Percentiles rank a stretch among this genome's conserved stretches.
Conservation (phyloP, 2,797 vertebrate genomes). For the Alca torda region DNA sequence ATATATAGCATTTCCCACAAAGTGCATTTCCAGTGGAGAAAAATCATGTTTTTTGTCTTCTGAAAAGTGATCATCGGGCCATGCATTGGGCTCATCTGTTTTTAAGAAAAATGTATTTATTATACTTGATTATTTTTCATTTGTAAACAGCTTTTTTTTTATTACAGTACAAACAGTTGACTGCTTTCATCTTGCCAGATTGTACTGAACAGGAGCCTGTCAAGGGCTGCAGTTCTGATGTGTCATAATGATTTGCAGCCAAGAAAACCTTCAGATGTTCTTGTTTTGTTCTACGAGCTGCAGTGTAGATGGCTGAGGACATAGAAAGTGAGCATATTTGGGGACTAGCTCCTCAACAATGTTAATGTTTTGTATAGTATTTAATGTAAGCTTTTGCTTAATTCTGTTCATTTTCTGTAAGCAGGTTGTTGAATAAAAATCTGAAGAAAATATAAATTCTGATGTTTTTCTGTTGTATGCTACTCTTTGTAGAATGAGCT, state of each 20-base stretch:
- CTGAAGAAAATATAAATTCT: not conserved
- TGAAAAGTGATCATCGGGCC: not conserved
- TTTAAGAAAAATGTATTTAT: not conserved
- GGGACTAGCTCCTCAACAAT: not conserved
- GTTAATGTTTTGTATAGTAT: slow-evolving; percentile 26
- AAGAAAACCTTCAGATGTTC: not conserved
- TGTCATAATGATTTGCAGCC: slow-evolving; percentile 3
- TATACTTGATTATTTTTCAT: not conserved
- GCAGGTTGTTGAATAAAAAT: slow-evolving; percentile 11
- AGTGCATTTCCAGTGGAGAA: not conserved
- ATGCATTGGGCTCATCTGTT: not conserved
- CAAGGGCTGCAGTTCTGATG: not conserved
- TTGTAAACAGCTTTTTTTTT: not conserved
- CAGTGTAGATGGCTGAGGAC: not conserved
- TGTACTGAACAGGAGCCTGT: not conserved
- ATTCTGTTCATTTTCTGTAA: not conserved
- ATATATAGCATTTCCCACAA: not conserved
- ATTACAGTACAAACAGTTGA: not conserved
- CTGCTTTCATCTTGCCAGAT: not conserved
- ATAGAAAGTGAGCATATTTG: not conserved
- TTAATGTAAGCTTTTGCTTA: slow-evolving; percentile 23
- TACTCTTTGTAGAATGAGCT: not conserved
- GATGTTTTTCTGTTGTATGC: not conserved
- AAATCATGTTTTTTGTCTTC: not conserved
- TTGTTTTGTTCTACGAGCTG: not conserved